These are phyloP conservation scores for Berghia stephanieae DNA, from an alignment of 1,140 invertebrate genomes.

Conservation along the genomic window DNA sequence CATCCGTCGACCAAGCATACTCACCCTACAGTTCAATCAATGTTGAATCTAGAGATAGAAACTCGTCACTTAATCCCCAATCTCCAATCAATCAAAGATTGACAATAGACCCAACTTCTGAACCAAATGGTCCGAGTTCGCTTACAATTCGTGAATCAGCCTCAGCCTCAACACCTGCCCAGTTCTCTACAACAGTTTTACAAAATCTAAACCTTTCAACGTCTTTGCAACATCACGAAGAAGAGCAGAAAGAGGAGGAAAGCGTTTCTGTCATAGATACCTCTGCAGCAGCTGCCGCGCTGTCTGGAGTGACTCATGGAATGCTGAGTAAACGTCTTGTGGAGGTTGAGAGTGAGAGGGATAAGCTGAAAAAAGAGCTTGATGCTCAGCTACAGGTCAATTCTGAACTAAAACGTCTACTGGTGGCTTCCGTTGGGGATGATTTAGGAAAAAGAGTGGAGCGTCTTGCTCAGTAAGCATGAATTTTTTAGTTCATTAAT, in stretches of 20 bases:
- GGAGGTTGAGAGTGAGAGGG: constrained; percentile 55
- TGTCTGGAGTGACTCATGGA: constrained; percentile 35
- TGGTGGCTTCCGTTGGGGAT: constrained; percentile 93
- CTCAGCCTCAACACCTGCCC: background rate
- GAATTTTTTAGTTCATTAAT: too few species aligned
- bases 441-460: constrained; percentile 90
- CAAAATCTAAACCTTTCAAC: constrained; percentile 6
- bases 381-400: constrained; percentile 79
- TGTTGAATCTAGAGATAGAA: too few species aligned
- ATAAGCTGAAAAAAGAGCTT: constrained; percentile 74
- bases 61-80: too few species aligned
- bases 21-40: too few species aligned
- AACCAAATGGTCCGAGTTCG: background rate
- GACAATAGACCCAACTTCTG: background rate
- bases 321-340: constrained; percentile 42
- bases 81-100: background rate
- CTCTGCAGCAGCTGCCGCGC: background rate
- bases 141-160: background rate
- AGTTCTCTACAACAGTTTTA: background rate
- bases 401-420: constrained; percentile 88
- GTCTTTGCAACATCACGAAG: background rate
- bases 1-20: too few species aligned
- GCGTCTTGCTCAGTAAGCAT: constrained; percentile 72
- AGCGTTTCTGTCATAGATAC: constrained; percentile 9
- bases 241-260: background rate